Base-by-base conservation (phyloP, 35 echinoderm and acorn worm species). In the Ophiothrix spiculata region DNA sequence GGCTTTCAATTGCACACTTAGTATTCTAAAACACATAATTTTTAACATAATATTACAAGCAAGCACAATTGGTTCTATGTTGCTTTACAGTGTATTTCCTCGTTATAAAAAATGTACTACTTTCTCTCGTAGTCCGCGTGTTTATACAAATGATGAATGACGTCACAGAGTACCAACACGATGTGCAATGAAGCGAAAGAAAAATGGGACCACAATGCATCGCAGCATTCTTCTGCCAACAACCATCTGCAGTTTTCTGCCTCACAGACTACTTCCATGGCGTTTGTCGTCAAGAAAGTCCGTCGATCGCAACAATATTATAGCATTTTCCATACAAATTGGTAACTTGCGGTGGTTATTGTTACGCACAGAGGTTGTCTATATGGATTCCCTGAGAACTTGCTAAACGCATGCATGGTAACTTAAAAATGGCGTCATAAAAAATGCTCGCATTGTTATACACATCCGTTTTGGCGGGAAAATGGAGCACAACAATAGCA, bases 341-440 rank as follows among this genome's bases (percentile, higher is more conserved):
- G 60, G 17, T 25, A 69, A 15, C 29, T 69, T 69, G 17, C 29
- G 60, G 60, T 69, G 60, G 60, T 25, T 15, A 69, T 25, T 25
- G 60, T 69, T 69, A 69, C 60, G n/a, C n/a, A 69, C 1, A 69
- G 60, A 69, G 60, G 60, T 69, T 28, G 29, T 15, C 60, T 69
- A 69, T 69, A 25, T 69, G 60, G 60, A 69, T 6, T 69, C 60
- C 60, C 60, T 69, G 60, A 69, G 60, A 69, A 69, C 60, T 69
- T 69, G 60, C 60, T 69, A n/a, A 25, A 69, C 60, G 60, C 60
- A 69, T 69, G 60, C 60, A 28, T 69, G 60, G 8, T 69, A 69
- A 69, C 4, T 69, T 15, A 69, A 69, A 69, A 69, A n/a, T 28
- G 29, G 60, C 60, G 29, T 69, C 60, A 69, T 25, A 69, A 25